phyloP scores from a whole-genome alignment of 2,888 invertebrate genomes.

The Microplitis deprimator region DNA sequence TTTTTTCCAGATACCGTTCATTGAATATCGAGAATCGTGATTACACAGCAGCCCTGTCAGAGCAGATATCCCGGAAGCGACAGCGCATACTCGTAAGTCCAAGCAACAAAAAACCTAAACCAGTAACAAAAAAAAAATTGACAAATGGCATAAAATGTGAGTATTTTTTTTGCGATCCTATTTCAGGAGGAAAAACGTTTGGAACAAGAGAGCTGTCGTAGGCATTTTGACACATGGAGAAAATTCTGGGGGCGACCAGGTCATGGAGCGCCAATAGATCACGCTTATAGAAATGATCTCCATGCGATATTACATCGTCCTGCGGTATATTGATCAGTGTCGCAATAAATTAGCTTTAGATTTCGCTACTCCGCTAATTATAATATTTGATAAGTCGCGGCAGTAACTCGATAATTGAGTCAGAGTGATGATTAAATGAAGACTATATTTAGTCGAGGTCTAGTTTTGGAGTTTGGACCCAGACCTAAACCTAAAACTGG shows the following conservation, averaged over 20 bases:
- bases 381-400: no score
- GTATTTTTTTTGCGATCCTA: neutral
- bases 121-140: conserved; percentile 17
- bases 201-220: conserved; percentile 78
- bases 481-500: no score
- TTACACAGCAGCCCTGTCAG: conserved; percentile 59
- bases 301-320: conserved; percentile 67
- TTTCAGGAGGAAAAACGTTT: conserved; percentile 75
- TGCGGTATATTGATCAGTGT: conserved; percentile 49
- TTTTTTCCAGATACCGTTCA: conserved; percentile 55
- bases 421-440: no score
- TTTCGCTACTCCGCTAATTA: no score
- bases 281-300: conserved; percentile 66
- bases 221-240: conserved; percentile 84
- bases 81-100: conserved; percentile 60
- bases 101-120: conserved; percentile 6
- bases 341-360: neutral
- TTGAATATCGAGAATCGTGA: conserved; percentile 56
- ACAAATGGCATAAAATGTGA: neutral
- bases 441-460: no score
- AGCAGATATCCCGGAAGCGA: conserved; percentile 63
- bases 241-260: conserved; percentile 87
- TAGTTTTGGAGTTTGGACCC: no score
- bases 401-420: no score
- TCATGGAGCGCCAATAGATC: conserved; percentile 75